A percentile compares a stretch with the other conserved stretches of the same genome.
phyloP scores from a whole-genome alignment of 1,140 invertebrate species.

The Bradysia coprophila region DNA sequence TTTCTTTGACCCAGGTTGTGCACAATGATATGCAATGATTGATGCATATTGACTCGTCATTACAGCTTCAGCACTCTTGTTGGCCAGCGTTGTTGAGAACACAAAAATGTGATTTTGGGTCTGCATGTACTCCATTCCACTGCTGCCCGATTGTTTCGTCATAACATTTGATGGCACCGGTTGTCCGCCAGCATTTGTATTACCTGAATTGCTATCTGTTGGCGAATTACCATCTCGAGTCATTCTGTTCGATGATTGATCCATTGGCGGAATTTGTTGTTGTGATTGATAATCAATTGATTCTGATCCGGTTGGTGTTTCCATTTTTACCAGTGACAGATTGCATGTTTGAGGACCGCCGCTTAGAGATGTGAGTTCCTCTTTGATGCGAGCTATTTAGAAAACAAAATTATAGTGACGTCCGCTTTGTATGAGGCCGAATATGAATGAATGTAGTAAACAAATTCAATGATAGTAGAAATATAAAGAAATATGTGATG shows the following conservation, averaged over 20 bases:
- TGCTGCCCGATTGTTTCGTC: slow-evolving; percentile 58
- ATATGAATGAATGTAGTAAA: no score
- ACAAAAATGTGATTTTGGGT: slow-evolving; percentile 97
- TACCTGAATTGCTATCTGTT: background rate
- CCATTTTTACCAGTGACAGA: background rate
- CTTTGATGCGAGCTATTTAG: background rate
- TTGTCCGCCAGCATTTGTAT: slow-evolving; percentile 33
- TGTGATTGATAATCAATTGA: background rate
- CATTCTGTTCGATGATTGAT: no score
- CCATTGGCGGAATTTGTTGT: background rate
- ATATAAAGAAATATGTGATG: no score
- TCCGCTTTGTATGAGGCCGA: no score
- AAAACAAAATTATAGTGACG: no score
- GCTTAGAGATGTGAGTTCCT: background rate
- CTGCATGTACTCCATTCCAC: slow-evolving; percentile 63
- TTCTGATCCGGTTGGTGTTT: background rate
- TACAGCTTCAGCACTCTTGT: slow-evolving; percentile 85
- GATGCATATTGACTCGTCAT: slow-evolving; percentile 72
- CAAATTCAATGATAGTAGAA: no score
- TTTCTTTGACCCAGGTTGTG: slow-evolving; percentile 86
- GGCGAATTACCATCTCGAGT: no score
- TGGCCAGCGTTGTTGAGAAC: slow-evolving; percentile 84
- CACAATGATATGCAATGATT: slow-evolving; percentile 89
- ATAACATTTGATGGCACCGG: slow-evolving; percentile 58
- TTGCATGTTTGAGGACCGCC: background rate